A percentile compares a stretch with the other conserved stretches of the same genome.
Evolutionary conservation across 1,140 invertebrate genomes (phyloP).

Genomic region (Andrena cerasifolii): DNA sequence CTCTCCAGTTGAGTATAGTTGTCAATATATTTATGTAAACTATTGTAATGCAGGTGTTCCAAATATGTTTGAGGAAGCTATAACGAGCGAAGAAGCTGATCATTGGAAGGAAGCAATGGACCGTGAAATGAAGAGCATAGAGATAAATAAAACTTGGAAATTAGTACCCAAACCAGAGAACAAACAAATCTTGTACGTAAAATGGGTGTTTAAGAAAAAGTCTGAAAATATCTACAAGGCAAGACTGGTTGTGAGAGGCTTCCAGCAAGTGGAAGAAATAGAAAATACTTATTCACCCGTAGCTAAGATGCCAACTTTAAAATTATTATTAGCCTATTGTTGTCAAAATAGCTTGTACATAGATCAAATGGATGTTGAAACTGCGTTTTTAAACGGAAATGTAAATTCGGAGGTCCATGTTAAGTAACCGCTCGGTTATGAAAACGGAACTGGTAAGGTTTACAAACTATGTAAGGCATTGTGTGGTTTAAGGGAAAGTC

Average conservation of each 20-base stretch:
- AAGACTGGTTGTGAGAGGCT: slow-evolving; percentile 5
- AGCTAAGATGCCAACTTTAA: slow-evolving; percentile 14
- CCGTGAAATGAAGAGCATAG: slow-evolving; percentile 4
- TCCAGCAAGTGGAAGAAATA: slow-evolving; percentile 7
- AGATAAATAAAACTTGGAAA: slow-evolving; percentile 9
- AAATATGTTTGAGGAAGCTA: background rate
- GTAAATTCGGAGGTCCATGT: slow-evolving; percentile 6
- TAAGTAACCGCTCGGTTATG: background rate
- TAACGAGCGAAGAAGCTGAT: background rate
- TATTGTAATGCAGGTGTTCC: slow-evolving; percentile 5
- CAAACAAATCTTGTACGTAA: background rate
- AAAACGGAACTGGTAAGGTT: background rate
- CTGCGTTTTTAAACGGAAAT: slow-evolving; percentile 13
- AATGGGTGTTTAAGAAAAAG: slow-evolving; percentile 11
- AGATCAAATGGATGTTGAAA: background rate
- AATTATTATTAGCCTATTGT: background rate
- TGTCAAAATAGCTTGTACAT: background rate
- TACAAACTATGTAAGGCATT: slow-evolving; percentile 6
- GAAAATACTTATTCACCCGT: slow-evolving; percentile 27
- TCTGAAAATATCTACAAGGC: slow-evolving; percentile 1
- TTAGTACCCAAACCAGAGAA: background rate
- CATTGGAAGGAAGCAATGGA: slow-evolving; percentile 13
- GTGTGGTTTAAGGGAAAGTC: slow-evolving; percentile 33
- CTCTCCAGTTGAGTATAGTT: background rate
- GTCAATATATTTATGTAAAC: background rate